Conservation (phyloP, 2,113 vertebrate genomes). For the Noctilio leporinus region DNA sequence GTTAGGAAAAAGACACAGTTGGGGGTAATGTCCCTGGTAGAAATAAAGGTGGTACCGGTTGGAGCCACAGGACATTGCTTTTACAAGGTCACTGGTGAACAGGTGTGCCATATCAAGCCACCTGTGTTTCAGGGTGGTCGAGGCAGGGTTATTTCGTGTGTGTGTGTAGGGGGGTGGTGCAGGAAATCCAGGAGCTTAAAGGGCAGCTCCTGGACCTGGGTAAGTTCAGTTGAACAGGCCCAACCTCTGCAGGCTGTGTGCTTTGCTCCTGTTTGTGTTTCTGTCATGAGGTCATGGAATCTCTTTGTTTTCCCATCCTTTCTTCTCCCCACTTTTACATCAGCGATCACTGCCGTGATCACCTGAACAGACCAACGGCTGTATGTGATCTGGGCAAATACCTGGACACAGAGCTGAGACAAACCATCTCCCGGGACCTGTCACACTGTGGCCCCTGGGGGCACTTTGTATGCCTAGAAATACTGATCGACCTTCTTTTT, state of each 20-base stretch:
- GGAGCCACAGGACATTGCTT: neutral
- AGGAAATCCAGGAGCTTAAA: no score
- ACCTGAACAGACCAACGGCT: neutral
- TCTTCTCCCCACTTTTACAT: neutral
- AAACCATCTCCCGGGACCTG: accelerated
- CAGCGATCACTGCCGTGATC: neutral
- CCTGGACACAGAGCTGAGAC: neutral
- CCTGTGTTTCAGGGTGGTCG: no score
- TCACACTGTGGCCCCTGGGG: neutral
- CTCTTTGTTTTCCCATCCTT: neutral
- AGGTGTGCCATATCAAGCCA: neutral
- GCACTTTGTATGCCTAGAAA: neutral
- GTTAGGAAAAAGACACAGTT: neutral
- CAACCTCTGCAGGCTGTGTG: neutral
- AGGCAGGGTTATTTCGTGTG: no score
- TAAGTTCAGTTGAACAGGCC: neutral
- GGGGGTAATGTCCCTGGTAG: neutral
- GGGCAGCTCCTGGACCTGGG: no score
- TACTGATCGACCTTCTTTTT: neutral
- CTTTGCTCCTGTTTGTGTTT: neutral
- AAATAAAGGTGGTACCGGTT: neutral
- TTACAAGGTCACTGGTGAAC: neutral
- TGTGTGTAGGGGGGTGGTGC: no score
- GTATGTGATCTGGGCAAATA: neutral
- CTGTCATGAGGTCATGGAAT: neutral